Base-by-base conservation (phyloP, 2,797 vertebrate genomes). In the Poecilia gillii region DNA sequence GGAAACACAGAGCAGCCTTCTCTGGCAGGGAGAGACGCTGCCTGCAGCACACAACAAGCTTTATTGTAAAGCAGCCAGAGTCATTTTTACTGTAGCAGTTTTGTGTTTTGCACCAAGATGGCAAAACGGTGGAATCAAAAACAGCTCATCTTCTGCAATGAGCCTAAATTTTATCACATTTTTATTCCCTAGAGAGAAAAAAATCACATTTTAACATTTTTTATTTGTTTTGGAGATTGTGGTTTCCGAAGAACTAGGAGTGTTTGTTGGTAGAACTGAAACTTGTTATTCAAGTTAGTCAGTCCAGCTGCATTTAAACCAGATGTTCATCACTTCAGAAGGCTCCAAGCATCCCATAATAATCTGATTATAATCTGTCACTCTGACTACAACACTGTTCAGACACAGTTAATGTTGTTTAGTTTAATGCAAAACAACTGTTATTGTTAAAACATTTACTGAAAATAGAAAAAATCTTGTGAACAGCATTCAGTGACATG, bases 41-140 rank as follows among this genome's bases (percentile, higher is more conserved):
- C 84, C 76, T 74, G 76, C 62, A 76, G 72, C 71, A 66, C 81
- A 94, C 91, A 94, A 91, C 86, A 64, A 68, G 51, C 73, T 0
- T 16, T 39, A 80, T 90, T 94, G 90, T 94, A 51, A 78, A 45
- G 23, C 74, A 72, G 75, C 84, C 83, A 68, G 79, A 85, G 79
- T 87, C 31, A 77, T n/a, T 62, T 84, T 86, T 84, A 41, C 88
- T 80, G 71, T 71, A 77, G 20, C 72, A 45, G 43, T 62, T 78
- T 70, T 75, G 41, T 78, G 62, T 89, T 84, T 79, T 18, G 78
- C 31, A 75, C 72, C 28, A 66, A 72, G 72, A 55, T 75, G 3
- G 51, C 6, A 74, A 55, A 70, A 20, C 71, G 12, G 16, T 80
- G 2, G 75, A 75, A 36, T 33, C 33, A 57, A 45, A 81, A 73